phyloP scores from a whole-genome alignment of 2,888 invertebrate genomes.

The Dolichopus griseipennis region DNA sequence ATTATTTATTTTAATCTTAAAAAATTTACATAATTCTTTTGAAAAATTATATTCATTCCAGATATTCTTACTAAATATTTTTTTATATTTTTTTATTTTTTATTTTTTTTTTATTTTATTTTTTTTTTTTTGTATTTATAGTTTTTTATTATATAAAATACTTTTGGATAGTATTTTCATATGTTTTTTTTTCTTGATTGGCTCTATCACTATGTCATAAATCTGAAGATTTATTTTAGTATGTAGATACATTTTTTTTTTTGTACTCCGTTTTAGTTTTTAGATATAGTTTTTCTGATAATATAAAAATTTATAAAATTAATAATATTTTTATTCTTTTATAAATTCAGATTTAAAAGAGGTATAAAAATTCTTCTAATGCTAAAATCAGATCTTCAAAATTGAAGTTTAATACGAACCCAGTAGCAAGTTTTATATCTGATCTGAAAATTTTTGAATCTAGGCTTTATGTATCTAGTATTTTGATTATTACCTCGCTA shows the following conservation, averaged over 20 bases:
- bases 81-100: background rate
- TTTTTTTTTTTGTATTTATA: background rate
- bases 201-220: slow-evolving; percentile 4
- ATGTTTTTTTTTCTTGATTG: background rate
- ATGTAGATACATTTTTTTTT: background rate
- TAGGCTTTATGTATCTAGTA: no score
- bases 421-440: no score
- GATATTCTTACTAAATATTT: background rate
- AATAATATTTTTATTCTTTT: background rate
- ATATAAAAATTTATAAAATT: background rate
- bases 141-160: background rate
- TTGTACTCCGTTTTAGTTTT: background rate
- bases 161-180: background rate
- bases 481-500: no score
- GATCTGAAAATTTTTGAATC: no score
- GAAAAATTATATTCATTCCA: background rate
- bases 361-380: background rate
- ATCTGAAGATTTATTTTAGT: background rate
- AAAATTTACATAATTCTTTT: slow-evolving; percentile 3
- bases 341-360: background rate
- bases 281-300: background rate
- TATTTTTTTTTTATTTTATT: background rate
- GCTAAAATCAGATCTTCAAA: no score
- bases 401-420: no score
- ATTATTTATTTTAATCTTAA: slow-evolving; percentile 3